Percentiles rank a stretch among this genome's conserved stretches.
Conservation (phyloP, 2,113 vertebrate genomes). For the Riparia riparia region DNA sequence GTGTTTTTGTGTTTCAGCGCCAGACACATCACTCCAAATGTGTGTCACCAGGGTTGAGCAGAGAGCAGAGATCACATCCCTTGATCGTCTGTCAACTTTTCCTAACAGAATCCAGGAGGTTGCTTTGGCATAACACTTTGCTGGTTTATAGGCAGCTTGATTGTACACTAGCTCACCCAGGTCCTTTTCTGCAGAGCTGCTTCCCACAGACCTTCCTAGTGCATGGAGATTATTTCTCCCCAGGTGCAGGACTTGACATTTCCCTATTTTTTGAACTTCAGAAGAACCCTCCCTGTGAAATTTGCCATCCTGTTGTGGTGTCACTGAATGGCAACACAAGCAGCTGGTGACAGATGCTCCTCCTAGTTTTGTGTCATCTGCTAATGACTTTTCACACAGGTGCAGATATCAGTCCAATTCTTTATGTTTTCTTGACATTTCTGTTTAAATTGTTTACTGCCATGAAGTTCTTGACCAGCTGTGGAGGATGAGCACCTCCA, state of each 20-base stretch:
- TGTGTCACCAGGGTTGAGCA: background rate
- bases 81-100: rapidly evolving
- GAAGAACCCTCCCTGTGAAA: background rate
- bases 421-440: background rate
- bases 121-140: background rate
- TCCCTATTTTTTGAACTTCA: background rate
- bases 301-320: background rate
- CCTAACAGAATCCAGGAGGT: background rate
- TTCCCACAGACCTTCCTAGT: background rate
- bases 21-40: background rate
- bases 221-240: background rate
- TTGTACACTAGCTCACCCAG: background rate
- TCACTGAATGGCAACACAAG: background rate
- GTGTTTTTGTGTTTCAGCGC: background rate
- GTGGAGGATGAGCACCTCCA: background rate
- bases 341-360: background rate
- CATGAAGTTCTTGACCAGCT: background rate
- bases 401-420: background rate
- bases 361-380: background rate
- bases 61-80: background rate
- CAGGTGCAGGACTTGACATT: background rate
- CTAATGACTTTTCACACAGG: background rate
- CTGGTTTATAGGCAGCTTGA: background rate
- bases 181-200: background rate
- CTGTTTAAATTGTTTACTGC: background rate